phyloP scores from a whole-genome alignment of 1,140 invertebrate genomes.

The Chrysoperla carnea region DNA sequence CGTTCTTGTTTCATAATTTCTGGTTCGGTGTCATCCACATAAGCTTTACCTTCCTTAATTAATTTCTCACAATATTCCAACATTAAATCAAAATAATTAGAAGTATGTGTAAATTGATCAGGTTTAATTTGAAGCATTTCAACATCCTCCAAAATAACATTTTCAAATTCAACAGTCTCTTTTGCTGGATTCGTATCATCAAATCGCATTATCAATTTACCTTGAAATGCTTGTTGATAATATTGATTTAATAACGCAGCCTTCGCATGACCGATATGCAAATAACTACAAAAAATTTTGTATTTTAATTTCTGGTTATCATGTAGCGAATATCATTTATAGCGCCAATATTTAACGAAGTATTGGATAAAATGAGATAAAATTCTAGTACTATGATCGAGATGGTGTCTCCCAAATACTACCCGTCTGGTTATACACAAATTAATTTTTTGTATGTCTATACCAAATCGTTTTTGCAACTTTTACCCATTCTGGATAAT shows the following conservation, averaged over 20 bases:
- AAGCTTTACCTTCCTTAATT: constrained; percentile 77
- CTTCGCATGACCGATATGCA: constrained; percentile 99
- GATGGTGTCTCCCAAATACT: too few species aligned
- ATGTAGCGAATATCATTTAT: not conserved
- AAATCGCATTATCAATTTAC: constrained; percentile 94
- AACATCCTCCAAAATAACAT: constrained; percentile 93
- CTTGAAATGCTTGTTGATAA: constrained; percentile 86
- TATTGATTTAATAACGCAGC: constrained; percentile 96
- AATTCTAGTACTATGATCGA: too few species aligned
- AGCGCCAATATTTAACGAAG: too few species aligned
- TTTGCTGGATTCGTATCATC: constrained; percentile 99
- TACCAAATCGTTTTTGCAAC: too few species aligned
- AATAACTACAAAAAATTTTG: constrained; percentile 30
- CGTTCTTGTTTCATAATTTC: constrained; percentile 90
- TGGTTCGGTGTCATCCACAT: constrained; percentile 90
- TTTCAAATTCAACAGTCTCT: constrained; percentile 95
- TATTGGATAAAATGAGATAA: too few species aligned
- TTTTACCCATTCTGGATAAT: too few species aligned
- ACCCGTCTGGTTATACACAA: too few species aligned
- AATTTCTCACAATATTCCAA: constrained; percentile 75
- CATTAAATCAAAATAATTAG: constrained; percentile 92
- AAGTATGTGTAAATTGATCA: constrained; percentile 88
- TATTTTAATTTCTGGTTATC: constrained; percentile 1
- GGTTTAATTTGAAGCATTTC: constrained; percentile 81
- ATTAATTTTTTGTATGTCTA: too few species aligned